Percentiles rank a stretch among this genome's conserved stretches.
Evolutionary conservation across 2,797 vertebrate species (phyloP).

Genomic region (Cyclopterus lumpus): DNA sequence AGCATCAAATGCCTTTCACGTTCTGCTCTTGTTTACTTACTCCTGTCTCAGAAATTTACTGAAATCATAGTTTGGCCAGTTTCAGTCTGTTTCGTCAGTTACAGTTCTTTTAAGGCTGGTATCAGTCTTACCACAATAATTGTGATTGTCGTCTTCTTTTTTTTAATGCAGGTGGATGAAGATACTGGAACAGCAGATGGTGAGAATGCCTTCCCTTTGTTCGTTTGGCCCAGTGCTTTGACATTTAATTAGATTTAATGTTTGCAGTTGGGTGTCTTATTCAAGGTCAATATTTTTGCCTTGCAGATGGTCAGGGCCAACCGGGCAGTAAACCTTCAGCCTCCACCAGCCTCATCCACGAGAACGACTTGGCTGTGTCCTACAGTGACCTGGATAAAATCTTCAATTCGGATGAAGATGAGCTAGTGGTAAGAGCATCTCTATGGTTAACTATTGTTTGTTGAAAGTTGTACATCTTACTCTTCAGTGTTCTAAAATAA

Average conservation of each 20-base stretch:
- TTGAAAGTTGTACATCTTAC: neutral
- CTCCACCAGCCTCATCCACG: slow-evolving; percentile 95
- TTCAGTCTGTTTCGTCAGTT: neutral
- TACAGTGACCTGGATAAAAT: slow-evolving; percentile 95
- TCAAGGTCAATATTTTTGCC: neutral
- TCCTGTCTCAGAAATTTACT: neutral
- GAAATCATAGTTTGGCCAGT: neutral
- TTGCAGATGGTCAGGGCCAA: slow-evolving; percentile 88
- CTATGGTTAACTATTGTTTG: neutral
- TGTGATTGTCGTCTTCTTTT: neutral
- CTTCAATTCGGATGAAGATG: slow-evolving; percentile 97
- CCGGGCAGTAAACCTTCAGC: slow-evolving; percentile 90
- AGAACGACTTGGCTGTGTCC: slow-evolving; percentile 92
- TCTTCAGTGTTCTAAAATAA: neutral
- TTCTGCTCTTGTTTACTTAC: neutral
- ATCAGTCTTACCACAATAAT: neutral
- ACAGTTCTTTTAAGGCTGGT: neutral
- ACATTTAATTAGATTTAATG: neutral
- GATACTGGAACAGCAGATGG: slow-evolving; percentile 88
- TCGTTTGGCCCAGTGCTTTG: neutral
- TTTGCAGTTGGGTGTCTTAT: neutral
- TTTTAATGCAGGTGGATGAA: slow-evolving; percentile 87
- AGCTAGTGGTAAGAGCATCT: slow-evolving; percentile 86
- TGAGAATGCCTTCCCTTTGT: slow-evolving; percentile 72
- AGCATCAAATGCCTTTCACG: neutral